These are phyloP conservation scores for Desmophyllum pertusum DNA, from an alignment of 92 coral and sea anemone species.

Conservation along the genomic window DNA sequence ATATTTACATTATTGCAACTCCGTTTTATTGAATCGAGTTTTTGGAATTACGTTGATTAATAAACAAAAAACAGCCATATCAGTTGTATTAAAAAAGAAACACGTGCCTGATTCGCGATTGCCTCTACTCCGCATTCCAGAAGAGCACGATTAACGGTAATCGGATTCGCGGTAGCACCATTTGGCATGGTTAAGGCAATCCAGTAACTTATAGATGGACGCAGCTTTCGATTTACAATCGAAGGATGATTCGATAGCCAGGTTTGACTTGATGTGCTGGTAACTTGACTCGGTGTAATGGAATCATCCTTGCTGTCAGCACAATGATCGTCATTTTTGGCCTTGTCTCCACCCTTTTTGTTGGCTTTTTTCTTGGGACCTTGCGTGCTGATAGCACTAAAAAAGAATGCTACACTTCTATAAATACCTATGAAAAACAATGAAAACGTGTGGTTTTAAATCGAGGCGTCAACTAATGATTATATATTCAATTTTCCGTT, in stretches of 20 bases:
- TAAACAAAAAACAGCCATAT: background rate
- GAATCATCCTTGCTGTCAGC: slow-evolving; percentile 25
- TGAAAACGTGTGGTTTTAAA: no score
- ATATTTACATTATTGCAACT: no score
- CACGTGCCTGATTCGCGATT: background rate
- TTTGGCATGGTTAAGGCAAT: no score
- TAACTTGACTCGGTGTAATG: slow-evolving; percentile 20
- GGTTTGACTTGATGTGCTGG: slow-evolving; percentile 21
- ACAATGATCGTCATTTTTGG: slow-evolving; percentile 17
- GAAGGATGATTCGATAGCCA: slow-evolving; percentile 29
- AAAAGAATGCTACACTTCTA: slow-evolving; percentile 30
- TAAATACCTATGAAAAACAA: no score
- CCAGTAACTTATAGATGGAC: no score
- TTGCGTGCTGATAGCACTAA: slow-evolving; percentile 40
- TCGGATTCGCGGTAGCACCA: no score
- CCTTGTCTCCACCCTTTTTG: background rate
- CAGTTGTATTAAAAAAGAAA: no score
- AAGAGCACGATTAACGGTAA: no score
- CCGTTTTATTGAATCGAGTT: background rate
- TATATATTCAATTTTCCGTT: no score
- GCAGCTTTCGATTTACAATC: background rate
- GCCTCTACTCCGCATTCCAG: no score
- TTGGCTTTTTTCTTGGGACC: slow-evolving; percentile 27
- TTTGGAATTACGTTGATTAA: background rate
- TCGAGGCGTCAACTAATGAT: no score